Evolutionary conservation across 1,140 invertebrate species (phyloP).

Genomic region (Trigoniulus corallinus): DNA sequence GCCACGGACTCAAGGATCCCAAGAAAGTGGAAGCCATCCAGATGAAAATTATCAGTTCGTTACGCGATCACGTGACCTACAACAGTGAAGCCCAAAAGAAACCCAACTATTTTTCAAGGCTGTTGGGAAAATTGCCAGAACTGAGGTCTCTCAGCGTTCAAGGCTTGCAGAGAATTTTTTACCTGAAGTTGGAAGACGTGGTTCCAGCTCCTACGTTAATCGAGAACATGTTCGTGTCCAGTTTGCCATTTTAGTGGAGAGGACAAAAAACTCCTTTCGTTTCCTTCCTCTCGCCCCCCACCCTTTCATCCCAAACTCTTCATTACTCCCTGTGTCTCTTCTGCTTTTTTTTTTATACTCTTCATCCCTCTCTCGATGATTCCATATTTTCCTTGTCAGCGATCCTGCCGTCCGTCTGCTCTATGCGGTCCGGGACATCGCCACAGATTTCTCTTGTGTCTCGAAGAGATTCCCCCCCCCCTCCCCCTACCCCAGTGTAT

Average conservation of each 20-base stretch:
- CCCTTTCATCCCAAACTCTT: too few species aligned
- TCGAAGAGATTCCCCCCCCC: too few species aligned
- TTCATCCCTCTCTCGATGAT: too few species aligned
- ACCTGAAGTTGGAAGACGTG: slow-evolving; percentile 78
- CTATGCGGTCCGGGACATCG: too few species aligned
- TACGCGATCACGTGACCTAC: slow-evolving; percentile 87
- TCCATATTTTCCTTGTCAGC: too few species aligned
- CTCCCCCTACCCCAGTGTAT: too few species aligned
- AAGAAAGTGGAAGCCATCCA: slow-evolving; percentile 82
- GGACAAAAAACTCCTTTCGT: too few species aligned
- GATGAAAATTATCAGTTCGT: slow-evolving; percentile 84
- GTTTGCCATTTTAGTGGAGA: slow-evolving; percentile 86
- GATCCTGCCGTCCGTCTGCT: too few species aligned
- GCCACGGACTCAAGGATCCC: slow-evolving; percentile 79
- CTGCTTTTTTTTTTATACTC: too few species aligned
- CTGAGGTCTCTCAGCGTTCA: slow-evolving; percentile 77
- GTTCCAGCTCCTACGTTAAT: slow-evolving; percentile 80
- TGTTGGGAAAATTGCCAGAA: slow-evolving; percentile 79
- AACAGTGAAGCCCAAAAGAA: slow-evolving; percentile 74
- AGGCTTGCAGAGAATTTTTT: slow-evolving; percentile 84
- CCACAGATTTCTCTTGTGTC: too few species aligned
- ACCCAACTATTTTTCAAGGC: slow-evolving; percentile 75
- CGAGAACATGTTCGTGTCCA: slow-evolving; percentile 86
- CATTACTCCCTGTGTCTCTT: too few species aligned
- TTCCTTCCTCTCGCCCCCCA: too few species aligned